These are phyloP conservation scores for Scylla paramamosain DNA, from an alignment of 1,140 invertebrate genomes.

Conservation along the genomic window DNA sequence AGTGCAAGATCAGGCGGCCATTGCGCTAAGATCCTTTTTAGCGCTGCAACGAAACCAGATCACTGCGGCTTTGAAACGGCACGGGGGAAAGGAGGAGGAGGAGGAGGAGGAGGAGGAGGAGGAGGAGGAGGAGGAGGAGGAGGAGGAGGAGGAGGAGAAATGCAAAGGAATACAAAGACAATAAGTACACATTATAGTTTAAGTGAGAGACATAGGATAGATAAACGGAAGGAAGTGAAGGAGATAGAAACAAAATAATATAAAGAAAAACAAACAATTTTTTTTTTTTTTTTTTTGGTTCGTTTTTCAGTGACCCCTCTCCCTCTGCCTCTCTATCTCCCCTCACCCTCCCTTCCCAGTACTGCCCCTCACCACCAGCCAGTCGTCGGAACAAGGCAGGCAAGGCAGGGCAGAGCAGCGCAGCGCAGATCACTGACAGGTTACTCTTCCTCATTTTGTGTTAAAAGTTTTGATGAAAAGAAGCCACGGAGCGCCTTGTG, in stretches of 20 bases:
- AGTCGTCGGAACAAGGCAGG: too few species aligned
- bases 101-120: conserved; percentile 9
- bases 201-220: background rate
- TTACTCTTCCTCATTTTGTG: background rate
- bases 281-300: too few species aligned
- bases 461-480: conserved; percentile 7
- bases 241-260: too few species aligned
- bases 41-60: background rate
- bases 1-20: background rate
- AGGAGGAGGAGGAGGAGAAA: background rate
- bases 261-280: background rate
- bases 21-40: background rate
- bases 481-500: background rate
- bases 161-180: background rate
- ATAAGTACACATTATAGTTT: too few species aligned
- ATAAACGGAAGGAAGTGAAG: background rate
- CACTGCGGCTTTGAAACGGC: background rate
- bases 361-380: too few species aligned
- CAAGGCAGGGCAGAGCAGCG: too few species aligned
- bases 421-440: too few species aligned
- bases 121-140: background rate
- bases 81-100: background rate
- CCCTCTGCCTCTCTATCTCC: too few species aligned
- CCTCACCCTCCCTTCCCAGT: too few species aligned
- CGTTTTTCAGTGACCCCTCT: too few species aligned